These are phyloP conservation scores for Amblyjoppa fuscipennis DNA, from an alignment of 2,888 invertebrate species.

Conservation along the genomic window DNA sequence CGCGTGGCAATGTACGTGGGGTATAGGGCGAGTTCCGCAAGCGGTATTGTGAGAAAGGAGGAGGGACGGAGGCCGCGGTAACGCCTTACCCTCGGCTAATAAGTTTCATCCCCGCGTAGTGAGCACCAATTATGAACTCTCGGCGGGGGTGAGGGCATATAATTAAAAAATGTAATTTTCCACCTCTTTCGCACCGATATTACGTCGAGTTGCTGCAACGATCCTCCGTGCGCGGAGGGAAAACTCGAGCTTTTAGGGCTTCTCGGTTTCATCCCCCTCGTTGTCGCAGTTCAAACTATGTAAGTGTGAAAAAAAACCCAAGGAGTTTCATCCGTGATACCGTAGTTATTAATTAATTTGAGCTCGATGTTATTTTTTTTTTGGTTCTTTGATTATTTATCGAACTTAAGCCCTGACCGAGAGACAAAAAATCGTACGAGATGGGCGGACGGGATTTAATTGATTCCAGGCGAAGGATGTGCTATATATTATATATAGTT, in stretches of 20 bases:
- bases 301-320: conserved; percentile 4
- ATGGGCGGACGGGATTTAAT: no score
- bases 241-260: conserved; percentile 11
- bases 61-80: conserved; percentile 58
- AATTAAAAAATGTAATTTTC: conserved; percentile 83
- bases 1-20: conserved; percentile 73
- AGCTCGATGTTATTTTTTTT: no score
- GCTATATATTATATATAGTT: no score
- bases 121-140: conserved; percentile 84
- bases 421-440: no score
- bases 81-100: conserved; percentile 78
- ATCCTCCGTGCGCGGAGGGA: conserved; percentile 27
- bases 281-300: not conserved
- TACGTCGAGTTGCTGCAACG: conserved; percentile 54
- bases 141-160: conserved; percentile 71
- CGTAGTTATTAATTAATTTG: not conserved
- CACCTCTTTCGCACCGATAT: conserved; percentile 63
- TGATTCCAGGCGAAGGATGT: no score
- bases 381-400: no score
- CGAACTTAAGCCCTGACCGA: no score
- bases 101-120: conserved; percentile 85
- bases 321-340: not conserved
- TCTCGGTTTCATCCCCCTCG: not conserved
- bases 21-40: conserved; percentile 66
- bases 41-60: conserved; percentile 49